These are phyloP conservation scores for Empis stercorea DNA, from an alignment of 2,888 invertebrate species.

Conservation along the genomic window DNA sequence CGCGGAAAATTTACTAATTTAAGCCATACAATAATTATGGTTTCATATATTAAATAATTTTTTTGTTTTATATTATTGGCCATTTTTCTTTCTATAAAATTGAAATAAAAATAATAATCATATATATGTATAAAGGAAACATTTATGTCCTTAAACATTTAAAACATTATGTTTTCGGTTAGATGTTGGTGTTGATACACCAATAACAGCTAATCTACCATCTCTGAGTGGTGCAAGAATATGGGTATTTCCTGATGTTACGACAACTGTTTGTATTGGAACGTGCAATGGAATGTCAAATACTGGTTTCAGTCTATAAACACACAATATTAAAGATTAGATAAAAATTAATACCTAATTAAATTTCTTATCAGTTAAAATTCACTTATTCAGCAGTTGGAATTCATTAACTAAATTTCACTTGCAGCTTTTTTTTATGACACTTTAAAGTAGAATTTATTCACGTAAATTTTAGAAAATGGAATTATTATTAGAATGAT, in stretches of 20 bases:
- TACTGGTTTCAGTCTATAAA: slow-evolving; percentile 37
- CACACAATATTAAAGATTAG: slow-evolving; percentile 2
- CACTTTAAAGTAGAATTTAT: too few relatives aligned
- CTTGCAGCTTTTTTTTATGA: too few relatives aligned
- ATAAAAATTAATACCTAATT: neutral
- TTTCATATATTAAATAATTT: too few relatives aligned
- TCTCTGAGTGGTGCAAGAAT: slow-evolving; percentile 44
- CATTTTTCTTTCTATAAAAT: too few relatives aligned
- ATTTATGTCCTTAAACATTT: slow-evolving; percentile 30
- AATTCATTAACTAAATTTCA: too few relatives aligned
- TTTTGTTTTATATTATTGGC: too few relatives aligned
- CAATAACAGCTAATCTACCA: slow-evolving; percentile 41
- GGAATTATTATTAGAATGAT: too few relatives aligned
- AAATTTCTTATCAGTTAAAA: neutral
- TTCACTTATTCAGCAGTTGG: too few relatives aligned
- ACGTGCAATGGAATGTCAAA: slow-evolving; percentile 41
- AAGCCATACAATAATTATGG: too few relatives aligned
- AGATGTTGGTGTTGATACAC: slow-evolving; percentile 31
- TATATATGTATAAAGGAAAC: neutral
- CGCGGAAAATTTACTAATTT: too few relatives aligned
- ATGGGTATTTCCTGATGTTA: slow-evolving; percentile 42
- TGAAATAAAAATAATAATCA: too few relatives aligned
- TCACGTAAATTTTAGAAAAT: too few relatives aligned
- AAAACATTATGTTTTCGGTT: slow-evolving; percentile 34
- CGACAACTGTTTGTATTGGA: slow-evolving; percentile 39